Base-by-base conservation (phyloP, 1,140 invertebrate species). In the Pseudoatta argentina region DNA sequence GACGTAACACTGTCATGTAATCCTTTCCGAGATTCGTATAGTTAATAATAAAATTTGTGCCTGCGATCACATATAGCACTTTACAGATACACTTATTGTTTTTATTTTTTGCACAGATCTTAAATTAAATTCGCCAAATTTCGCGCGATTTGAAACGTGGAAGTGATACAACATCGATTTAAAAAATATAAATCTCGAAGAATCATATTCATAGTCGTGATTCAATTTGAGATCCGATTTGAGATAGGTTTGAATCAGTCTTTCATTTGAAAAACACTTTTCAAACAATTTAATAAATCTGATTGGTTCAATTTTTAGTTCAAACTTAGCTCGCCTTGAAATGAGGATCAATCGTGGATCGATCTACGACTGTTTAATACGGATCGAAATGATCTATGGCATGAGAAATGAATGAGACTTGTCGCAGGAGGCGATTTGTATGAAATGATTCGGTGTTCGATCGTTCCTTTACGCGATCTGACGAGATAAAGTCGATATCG, bases 91-190 rank as follows among this genome's bases (percentile, higher is more conserved):
- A 21, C 53, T 55, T 24, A 21, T 16, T 51, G 21, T 67, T 81
- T 27, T n/a, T 1, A 30, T 82, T 0, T 66, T 64, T 53, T 24
- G n/a, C 55, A 48, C 1, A 75, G n/a, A 6, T 44, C 14, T 69
- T 76, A 53, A 77, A 75, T 76, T 66, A 85, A 57, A 85, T 78
- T 66, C 24, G 3, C 21, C n/a, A 71, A 18, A 81, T 83, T 12
- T 21, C 44, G 18, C 6, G 39, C 48, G 24, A 14, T 18, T 82
- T 30, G 55, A 14, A 2, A 51, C 30, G 7, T 61, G 6, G 6
- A 83, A 75, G 61, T 48, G 16, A 69, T 73, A 72, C 3, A 51
- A 61, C 8, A n/a, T 18, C 30, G 24, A 82, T 73, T 73, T 12
- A 83, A 83, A 73, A 83, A 63, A 34, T 59, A 75, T n/a, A 75